Evolutionary conservation across 2,888 invertebrate genomes (phyloP).

Genomic region (Rhopalosiphum nymphaeae): DNA sequence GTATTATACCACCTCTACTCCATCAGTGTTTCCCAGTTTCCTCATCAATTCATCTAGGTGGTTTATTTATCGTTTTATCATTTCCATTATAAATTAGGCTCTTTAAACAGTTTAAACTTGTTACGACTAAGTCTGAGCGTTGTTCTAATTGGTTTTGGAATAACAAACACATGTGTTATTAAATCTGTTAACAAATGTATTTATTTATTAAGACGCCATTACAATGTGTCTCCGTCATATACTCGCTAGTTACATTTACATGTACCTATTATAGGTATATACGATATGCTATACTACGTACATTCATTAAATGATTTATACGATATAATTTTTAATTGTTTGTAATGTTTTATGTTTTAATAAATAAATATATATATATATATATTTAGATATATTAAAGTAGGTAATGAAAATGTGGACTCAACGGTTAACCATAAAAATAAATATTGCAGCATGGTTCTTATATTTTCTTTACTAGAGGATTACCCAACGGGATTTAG

Average conservation of each 20-base stretch:
- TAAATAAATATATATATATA: neutral
- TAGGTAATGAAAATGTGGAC: neutral
- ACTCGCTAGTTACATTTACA: neutral
- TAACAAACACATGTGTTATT: neutral
- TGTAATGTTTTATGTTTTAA: neutral
- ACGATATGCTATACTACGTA: neutral
- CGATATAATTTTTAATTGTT: neutral
- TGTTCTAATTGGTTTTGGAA: constrained; percentile 7
- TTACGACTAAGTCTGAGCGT: neutral
- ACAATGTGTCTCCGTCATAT: neutral
- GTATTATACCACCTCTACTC: neutral
- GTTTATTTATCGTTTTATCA: neutral
- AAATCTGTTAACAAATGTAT: neutral
- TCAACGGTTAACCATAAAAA: neutral
- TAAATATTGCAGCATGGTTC: neutral
- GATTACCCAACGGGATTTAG: neutral
- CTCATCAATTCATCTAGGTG: neutral
- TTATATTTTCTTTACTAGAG: neutral
- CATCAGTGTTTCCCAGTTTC: neutral
- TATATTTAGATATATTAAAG: neutral
- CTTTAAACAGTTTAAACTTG: neutral
- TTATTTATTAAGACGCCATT: neutral
- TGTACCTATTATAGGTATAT: neutral
- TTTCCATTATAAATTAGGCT: neutral
- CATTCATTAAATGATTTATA: neutral